Conservation (phyloP, 2,113 vertebrate genomes). For the Dinomys branickii region DNA sequence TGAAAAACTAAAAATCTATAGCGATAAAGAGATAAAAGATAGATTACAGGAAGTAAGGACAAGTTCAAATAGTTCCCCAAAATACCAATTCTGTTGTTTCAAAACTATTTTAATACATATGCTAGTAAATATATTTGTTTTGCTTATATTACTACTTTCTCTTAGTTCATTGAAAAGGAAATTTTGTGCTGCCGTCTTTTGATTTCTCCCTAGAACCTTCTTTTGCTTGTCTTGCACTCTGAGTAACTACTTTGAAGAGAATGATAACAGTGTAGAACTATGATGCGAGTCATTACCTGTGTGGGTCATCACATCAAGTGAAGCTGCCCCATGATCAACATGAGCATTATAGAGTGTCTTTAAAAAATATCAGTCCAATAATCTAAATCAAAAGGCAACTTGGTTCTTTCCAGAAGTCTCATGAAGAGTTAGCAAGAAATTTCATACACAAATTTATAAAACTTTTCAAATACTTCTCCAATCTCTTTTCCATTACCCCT, state of each 20-base stretch:
- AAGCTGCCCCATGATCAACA: background rate
- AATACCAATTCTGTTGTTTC: too few species aligned
- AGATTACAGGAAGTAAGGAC: background rate
- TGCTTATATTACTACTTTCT: background rate
- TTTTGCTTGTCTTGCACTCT: background rate
- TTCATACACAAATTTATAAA: background rate
- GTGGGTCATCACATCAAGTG: background rate
- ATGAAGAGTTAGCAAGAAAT: background rate
- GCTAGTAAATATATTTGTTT: background rate
- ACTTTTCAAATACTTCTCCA: background rate
- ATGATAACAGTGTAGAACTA: background rate
- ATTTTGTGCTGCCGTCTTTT: background rate
- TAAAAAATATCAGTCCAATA: background rate
- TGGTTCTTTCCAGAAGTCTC: background rate
- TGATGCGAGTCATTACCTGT: background rate
- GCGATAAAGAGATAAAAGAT: background rate
- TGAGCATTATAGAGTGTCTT: background rate
- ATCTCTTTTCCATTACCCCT: background rate
- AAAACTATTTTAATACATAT: background rate
- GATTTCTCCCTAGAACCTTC: background rate
- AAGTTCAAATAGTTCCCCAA: background rate
- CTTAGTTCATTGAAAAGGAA: background rate
- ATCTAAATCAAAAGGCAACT: background rate
- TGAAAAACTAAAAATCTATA: background rate
- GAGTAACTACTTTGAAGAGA: background rate